Percentiles rank a stretch among this genome's conserved stretches.
Conservation (phyloP, 2,888 invertebrate genomes). For the Scaptomyza reducta region DNA sequence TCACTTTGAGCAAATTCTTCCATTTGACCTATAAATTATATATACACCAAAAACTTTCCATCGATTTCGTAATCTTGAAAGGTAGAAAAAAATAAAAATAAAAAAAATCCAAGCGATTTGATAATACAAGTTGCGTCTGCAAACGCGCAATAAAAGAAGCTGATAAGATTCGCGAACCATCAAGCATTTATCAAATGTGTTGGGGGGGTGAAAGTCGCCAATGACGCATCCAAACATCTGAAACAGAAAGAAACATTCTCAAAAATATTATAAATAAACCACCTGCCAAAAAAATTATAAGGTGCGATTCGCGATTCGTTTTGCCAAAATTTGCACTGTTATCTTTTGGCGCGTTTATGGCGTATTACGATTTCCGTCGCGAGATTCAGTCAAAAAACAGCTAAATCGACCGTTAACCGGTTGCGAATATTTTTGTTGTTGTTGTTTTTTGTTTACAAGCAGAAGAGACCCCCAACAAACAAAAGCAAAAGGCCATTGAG, state of each 20-base stretch:
- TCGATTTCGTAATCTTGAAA: slow-evolving; percentile 55
- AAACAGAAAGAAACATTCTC: slow-evolving; percentile 4
- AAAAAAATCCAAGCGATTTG: slow-evolving; percentile 34
- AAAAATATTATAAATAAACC: background rate
- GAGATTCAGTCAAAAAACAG: slow-evolving; percentile 64
- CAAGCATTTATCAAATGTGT: slow-evolving; percentile 24
- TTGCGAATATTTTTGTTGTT: slow-evolving; percentile 21
- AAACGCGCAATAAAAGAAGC: slow-evolving; percentile 20
- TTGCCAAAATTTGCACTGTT: slow-evolving; percentile 63
- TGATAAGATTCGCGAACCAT: slow-evolving; percentile 51
- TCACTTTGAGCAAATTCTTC: slow-evolving; percentile 2
- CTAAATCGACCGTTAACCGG: slow-evolving; percentile 71
- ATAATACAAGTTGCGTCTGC: slow-evolving; percentile 49
- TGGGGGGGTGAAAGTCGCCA: slow-evolving; percentile 37
- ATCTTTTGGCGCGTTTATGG: slow-evolving; percentile 56
- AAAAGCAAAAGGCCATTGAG: slow-evolving; percentile 34
- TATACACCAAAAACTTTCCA: slow-evolving; percentile 59
- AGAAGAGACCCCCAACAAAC: background rate
- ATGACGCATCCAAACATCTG: slow-evolving; percentile 37
- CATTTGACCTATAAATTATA: slow-evolving; percentile 54
- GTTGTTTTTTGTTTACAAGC: too few relatives aligned
- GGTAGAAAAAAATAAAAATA: background rate
- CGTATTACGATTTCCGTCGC: slow-evolving; percentile 15
- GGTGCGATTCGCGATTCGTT: slow-evolving; percentile 24
- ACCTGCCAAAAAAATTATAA: background rate